Evolutionary conservation across 2,797 vertebrate species (phyloP), one percentile per base, ranked within the genome.

Genomic region (Pseudomugil gertrudae): DNA sequence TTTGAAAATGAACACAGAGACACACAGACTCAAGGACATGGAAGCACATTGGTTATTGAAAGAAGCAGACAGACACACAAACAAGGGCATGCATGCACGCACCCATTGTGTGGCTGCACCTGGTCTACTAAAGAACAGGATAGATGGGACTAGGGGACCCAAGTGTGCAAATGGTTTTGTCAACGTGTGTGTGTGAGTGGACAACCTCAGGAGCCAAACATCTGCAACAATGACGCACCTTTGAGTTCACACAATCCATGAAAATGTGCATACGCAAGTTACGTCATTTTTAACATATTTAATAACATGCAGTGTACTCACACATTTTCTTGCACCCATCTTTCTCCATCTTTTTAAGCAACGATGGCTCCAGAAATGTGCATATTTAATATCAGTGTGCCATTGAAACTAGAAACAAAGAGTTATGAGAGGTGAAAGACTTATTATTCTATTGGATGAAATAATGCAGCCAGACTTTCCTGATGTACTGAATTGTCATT

Each of bases 81-180:
- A 77, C 52, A 51, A n/a, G 27, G 55, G 51, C 67, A 72, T 40
- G 54, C 15, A 0, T 54, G 65, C 66, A 72, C 63, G 66, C 58
- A 65, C 54, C 75, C 74, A 87, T 88, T 90, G 87, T 89, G 76
- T 69, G 57, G 36, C 70, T 86, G 86, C 91, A 91, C 89, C 90
- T 91, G 88, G 89, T 66, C 77, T 76, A 76, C 76, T 79, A 84
- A 80, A 27, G 81, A 87, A 87, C 84, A 85, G 89, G 89, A 91
- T 78, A 87, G 84, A 81, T 74, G 90, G 87, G 87, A 90, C 72
- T 78, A 27, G 6, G 90, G 89, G 85, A 87, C 80, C 61, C 62
- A 73, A 73, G 59, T 79, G 48, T 84, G 63, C 72, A 80, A 73
- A 66, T 69, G 63, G 76, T 78, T 87, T 74, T 86, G 72, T 84